Base-by-base conservation (phyloP, 2,113 vertebrate genomes). In the Agapornis roseicollis region DNA sequence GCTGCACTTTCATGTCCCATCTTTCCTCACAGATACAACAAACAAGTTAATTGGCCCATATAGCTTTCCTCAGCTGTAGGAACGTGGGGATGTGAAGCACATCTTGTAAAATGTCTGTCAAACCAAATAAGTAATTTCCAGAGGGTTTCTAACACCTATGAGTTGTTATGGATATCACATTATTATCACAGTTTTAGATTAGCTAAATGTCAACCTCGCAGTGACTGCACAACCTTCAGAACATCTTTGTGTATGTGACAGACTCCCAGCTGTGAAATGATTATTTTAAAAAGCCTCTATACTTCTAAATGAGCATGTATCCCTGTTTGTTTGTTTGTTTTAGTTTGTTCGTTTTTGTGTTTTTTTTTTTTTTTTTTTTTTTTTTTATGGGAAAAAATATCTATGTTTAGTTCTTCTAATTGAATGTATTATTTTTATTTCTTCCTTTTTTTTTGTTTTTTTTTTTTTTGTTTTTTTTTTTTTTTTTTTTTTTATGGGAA, bases 181-280 rank as follows among this genome's bases (percentile, higher is more conserved):
- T 86, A 93, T 90, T 95, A 97, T 97, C 94, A 90, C 25, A 90
- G 90, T 88, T 83, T 94, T 68, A 94, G 92, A 95, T 97, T 92
- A 97, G 94, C 61, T 94, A 96, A 96, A 95, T 95, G 94, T 96
- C 95, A 96, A 68, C 95, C 93, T 96, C 14, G 1, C 58, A 88
- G 63, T 58, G 89, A 94, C 74, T 78, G 71, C 68, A 80, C 68
- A 96, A 93, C 95, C 72, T 94, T 80, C 82, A 93, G 90, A 82
- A 94, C 90, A 95, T 91, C 50, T 88, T 46, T 83, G 52, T 82
- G 66, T 50, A 33, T 60, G 66, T 56, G 69, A 85, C 72, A 96
- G 76, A 70, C 29, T 52, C 65, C 10, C 42, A 74, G 0, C 27
- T 86, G 50, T 2, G 4, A 96, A 85, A 78, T 33, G 9, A 86